A percentile compares a stretch with the other conserved stretches of the same genome.
Evolutionary conservation across 2,888 invertebrate species (phyloP).

Genomic region (Ophion costatus): DNA sequence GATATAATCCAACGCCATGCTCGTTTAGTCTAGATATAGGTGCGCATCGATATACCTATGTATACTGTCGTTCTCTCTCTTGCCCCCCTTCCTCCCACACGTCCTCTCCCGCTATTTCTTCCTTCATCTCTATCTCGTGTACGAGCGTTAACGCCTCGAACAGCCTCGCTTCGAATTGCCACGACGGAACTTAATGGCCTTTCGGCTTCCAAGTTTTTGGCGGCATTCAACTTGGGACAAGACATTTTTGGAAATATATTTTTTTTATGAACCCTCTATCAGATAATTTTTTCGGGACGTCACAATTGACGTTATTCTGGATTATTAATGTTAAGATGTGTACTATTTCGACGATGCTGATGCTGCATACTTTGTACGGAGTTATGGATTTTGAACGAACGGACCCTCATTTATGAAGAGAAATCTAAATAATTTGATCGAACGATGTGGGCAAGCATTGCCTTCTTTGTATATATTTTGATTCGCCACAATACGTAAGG

Average conservation of each 20-base stretch:
- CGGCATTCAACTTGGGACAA: neutral
- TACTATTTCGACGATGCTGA: too few relatives aligned
- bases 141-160: conserved; percentile 2
- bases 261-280: neutral
- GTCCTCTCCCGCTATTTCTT: neutral
- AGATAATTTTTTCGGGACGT: neutral
- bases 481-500: too few relatives aligned
- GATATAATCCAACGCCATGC: conserved; percentile 78
- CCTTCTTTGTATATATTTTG: too few relatives aligned
- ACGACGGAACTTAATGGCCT: neutral
- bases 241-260: neutral
- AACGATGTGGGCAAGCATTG: too few relatives aligned
- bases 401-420: too few relatives aligned
- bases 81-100: neutral
- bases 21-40: conserved; percentile 25
- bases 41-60: neutral
- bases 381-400: too few relatives aligned
- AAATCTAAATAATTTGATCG: too few relatives aligned
- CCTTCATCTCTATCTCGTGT: neutral
- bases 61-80: neutral
- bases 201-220: neutral
- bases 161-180: conserved; percentile 63
- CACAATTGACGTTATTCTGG: too few relatives aligned
- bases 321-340: too few relatives aligned
- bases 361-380: too few relatives aligned